A percentile compares a stretch with the other conserved stretches of the same genome.
phyloP scores from a whole-genome alignment of 2,888 invertebrate genomes.

The Homarus gammarus region DNA sequence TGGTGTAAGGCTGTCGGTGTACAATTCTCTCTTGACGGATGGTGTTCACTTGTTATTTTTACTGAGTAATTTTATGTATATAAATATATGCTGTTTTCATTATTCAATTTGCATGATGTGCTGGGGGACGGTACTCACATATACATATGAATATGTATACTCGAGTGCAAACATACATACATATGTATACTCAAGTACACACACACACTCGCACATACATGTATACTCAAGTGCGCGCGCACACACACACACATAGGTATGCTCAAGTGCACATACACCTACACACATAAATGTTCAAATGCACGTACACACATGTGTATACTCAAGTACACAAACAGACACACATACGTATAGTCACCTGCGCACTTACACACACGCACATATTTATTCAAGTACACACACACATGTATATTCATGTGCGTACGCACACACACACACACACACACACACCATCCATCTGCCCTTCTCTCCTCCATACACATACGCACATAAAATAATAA shows the following conservation, averaged over 20 bases:
- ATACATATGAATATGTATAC: slow-evolving; percentile 23
- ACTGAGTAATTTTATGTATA: neutral
- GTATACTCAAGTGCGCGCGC: neutral
- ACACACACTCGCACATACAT: neutral
- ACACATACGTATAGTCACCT: neutral
- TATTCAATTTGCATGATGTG: no score
- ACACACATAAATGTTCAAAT: neutral
- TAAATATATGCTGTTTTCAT: neutral
- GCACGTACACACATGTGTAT: neutral
- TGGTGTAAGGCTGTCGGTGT: no score
- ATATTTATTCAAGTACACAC: slow-evolving; percentile 12
- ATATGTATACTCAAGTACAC: slow-evolving; percentile 29
- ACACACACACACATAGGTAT: neutral
- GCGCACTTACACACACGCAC: neutral
- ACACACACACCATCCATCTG: no score
- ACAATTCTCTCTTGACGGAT: no score
- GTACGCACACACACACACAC: slow-evolving; percentile 34
- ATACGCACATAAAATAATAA: no score
- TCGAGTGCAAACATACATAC: neutral
- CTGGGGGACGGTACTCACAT: neutral
- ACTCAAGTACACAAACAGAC: neutral
- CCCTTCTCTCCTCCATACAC: no score
- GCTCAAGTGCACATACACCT: no score
- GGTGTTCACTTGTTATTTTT: no score
- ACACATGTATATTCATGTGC: slow-evolving; percentile 8